A percentile compares a stretch with the other conserved stretches of the same genome.
These are phyloP conservation scores for Moxostoma hubbsi DNA, from an alignment of 2,797 vertebrate species.

Conservation along the genomic window DNA sequence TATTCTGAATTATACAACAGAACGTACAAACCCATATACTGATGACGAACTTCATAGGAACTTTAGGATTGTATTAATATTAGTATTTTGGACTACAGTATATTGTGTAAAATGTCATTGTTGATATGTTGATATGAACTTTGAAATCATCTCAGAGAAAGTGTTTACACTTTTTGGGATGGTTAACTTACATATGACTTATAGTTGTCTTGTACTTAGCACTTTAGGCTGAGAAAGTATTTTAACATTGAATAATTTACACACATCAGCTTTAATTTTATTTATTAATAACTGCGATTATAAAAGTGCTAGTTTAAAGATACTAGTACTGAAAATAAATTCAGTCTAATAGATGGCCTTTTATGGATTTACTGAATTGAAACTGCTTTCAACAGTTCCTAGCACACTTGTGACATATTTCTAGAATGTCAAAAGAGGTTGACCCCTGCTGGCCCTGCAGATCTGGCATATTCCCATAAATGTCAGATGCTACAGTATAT, in stretches of 20 bases:
- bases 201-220: no score
- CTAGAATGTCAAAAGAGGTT: constrained; percentile 31
- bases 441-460: constrained; percentile 36
- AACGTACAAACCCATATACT: background rate
- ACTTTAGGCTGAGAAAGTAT: no score
- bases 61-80: no score
- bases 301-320: constrained; percentile 5
- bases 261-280: no score
- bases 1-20: background rate
- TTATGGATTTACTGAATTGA: background rate
- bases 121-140: no score
- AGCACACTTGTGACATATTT: constrained; percentile 28
- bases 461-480: constrained; percentile 45
- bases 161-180: no score
- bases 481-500: constrained; percentile 26
- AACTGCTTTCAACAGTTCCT: constrained; percentile 17
- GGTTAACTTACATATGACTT: no score
- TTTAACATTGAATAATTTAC: no score
- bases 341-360: background rate
- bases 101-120: no score
- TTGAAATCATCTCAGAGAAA: no score
- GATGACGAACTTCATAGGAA: background rate
- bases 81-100: no score
- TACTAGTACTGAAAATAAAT: background rate
- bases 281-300: background rate